These are phyloP conservation scores for Aurelia sp. DNA, from an alignment of 30 jellyfish, hydroid and myxozoan genomes.

Conservation along the genomic window DNA sequence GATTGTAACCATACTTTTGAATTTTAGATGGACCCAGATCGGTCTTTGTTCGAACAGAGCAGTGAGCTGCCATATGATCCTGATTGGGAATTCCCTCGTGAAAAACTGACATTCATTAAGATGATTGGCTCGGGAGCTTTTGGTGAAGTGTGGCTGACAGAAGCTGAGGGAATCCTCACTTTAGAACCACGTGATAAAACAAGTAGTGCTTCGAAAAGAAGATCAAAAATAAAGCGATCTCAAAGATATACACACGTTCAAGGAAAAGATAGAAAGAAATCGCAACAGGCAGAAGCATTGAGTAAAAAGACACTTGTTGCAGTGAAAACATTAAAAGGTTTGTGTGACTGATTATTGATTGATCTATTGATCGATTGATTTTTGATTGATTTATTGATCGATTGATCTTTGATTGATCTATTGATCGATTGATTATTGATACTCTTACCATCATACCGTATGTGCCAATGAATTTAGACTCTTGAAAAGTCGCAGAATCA, in stretches of 20 bases:
- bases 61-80: constrained; percentile 94
- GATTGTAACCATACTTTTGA: no score
- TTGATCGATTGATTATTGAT: no score
- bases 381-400: no score
- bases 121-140: constrained; percentile 97
- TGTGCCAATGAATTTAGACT: no score
- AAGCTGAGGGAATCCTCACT: constrained; percentile 90
- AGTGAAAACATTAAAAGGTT: constrained; percentile 97
- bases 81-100: constrained; percentile 99
- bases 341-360: background rate
- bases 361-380: no score
- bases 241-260: constrained; percentile 44
- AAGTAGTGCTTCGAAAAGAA: constrained; percentile 46
- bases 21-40: constrained; percentile 89
- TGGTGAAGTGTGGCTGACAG: constrained; percentile 97
- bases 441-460: no score
- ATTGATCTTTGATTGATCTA: no score
- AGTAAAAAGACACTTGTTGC: constrained; percentile 88
- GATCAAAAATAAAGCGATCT: constrained; percentile 51
- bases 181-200: constrained; percentile 68
- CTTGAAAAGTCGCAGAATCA: no score
- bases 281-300: constrained; percentile 16
- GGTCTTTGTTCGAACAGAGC: constrained; percentile 93
- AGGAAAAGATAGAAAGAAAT: constrained; percentile 21
- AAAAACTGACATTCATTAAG: constrained; percentile 66